Evolutionary conservation across 2,113 vertebrate genomes (phyloP).

Genomic region (Thymallus thymallus): DNA sequence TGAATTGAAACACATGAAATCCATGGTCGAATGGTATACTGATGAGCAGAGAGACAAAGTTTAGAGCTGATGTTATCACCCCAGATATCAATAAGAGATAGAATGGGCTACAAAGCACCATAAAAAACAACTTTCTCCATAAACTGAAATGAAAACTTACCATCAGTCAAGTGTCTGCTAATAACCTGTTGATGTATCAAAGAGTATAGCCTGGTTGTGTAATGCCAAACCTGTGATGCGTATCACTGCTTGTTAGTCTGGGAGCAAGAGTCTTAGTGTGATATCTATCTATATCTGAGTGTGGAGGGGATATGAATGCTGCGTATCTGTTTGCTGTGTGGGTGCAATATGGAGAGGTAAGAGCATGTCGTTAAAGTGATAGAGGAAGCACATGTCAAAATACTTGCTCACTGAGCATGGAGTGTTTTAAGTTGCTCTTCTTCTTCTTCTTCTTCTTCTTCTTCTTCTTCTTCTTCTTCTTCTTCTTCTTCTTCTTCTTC

Average conservation of each 20-base stretch:
- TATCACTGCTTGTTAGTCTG: background rate
- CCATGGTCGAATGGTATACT: background rate
- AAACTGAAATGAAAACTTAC: background rate
- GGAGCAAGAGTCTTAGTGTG: background rate
- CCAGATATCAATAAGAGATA: background rate
- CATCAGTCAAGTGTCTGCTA: background rate
- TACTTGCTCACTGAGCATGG: background rate
- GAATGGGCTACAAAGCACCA: background rate
- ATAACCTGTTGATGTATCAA: background rate
- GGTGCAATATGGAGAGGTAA: too few relatives aligned
- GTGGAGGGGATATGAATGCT: conserved; percentile 9
- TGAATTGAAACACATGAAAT: too few relatives aligned
- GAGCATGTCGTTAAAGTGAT: conserved; percentile 19
- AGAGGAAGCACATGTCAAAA: conserved; percentile 50
- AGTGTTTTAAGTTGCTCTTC: too few relatives aligned
- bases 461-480: too few relatives aligned
- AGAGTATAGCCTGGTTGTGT: too few relatives aligned
- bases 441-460: too few relatives aligned
- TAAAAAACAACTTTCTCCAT: background rate
- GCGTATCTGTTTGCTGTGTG: conserved; percentile 1
- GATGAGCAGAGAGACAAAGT: background rate
- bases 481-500: too few relatives aligned
- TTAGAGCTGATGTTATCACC: background rate
- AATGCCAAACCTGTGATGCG: too few relatives aligned
- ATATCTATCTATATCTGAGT: background rate